These are phyloP conservation scores for Bufotes viridis DNA, from an alignment of 2,797 vertebrate species.

Conservation along the genomic window DNA sequence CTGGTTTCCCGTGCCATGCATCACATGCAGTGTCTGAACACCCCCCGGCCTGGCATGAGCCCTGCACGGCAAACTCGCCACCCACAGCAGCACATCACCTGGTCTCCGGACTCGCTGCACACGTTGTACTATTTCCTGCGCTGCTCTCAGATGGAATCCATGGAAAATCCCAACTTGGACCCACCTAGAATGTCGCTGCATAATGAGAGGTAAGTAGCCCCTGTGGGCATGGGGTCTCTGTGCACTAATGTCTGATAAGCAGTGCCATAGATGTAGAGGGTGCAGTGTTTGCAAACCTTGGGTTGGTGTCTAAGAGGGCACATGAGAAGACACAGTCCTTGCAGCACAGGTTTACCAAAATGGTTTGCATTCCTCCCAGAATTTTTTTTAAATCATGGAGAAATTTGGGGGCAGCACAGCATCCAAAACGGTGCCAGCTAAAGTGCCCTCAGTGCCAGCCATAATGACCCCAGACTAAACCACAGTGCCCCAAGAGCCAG, in stretches of 20 bases:
- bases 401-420: no score
- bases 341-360: no score
- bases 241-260: background rate
- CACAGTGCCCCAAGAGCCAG: no score
- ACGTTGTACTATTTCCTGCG: constrained; percentile 96
- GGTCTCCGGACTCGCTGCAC: constrained; percentile 89
- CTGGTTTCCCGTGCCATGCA: constrained; percentile 92
- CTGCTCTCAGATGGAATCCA: constrained; percentile 89
- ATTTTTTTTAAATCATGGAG: no score
- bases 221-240: background rate
- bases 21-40: constrained; percentile 87
- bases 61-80: constrained; percentile 76
- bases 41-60: constrained; percentile 74
- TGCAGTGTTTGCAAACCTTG: background rate
- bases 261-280: background rate
- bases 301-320: no score
- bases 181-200: constrained; percentile 83
- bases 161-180: constrained; percentile 92
- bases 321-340: no score
- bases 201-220: constrained; percentile 78
- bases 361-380: no score
- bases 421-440: no score
- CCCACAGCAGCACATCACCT: constrained; percentile 80
- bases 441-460: background rate
- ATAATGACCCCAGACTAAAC: no score